Evolutionary conservation across 1,140 invertebrate species (phyloP), one percentile per base, ranked within the genome.

Genomic region (Drosophila littoralis): DNA sequence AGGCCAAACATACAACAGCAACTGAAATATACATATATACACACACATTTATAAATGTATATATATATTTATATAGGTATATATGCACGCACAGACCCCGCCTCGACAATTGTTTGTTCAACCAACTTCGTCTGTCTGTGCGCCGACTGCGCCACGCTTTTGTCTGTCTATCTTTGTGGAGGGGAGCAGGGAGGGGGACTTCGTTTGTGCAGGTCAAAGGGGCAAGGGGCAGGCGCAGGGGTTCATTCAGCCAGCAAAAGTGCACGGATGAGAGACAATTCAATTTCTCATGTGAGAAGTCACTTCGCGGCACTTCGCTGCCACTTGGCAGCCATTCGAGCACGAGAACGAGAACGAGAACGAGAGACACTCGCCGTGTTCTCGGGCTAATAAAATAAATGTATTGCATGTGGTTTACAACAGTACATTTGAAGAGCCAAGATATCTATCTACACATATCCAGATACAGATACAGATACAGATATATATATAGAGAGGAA

Each of bases 1-100:
- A 83, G 81, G 81, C 81, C 81, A 83, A 83, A 84, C 80, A 82
- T 58, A 66, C 57, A 61, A 6, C 67, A 36, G 17, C 36, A 52
- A 46, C 38, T 32, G 28, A 12, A 12, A 60, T n/a, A 57, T 8
- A 40, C 12, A 67, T 10, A 48, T 2, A 51, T 15, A 55, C n/a
- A 45, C 13, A 33, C 9, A 42, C 17, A 17, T 17, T 17, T 17
- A 17, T 2, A 17, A 17, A 17, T 1, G 1, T 12, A 46, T 6
- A 15, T 6, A 28, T 32, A 28, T 50, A 32, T 50, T n/a, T 50
- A 7, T n/a, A n/a, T 32, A n/a, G 2, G 9, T 51, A n/a, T 51
- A 6, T 28, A 10, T n/a, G 28, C 13, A 28, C 7, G 12, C 13
- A 7, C 9, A 45, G 9, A 66, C 54, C 45, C 9, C 64, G 33